Base-by-base conservation (phyloP, 1,140 invertebrate genomes). In the Cydia pomonella region DNA sequence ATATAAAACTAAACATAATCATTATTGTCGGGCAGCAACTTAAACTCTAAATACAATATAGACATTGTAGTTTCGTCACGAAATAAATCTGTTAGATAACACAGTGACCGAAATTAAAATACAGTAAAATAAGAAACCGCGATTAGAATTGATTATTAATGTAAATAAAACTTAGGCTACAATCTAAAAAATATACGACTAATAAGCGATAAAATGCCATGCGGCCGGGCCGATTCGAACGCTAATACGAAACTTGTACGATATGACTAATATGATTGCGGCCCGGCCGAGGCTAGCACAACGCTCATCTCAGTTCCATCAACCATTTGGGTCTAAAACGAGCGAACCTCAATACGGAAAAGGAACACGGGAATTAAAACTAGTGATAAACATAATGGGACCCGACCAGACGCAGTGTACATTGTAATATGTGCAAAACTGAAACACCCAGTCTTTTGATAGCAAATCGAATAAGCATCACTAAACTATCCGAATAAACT, bases 1-100 rank as follows among this genome's bases (percentile, higher is more conserved):
- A 76, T 59, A 76, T 80, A 84, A 74, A 84, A 81, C 80, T 84
- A 82, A 89, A 87, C 72, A 78, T 79, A 81, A 83, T 69, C 41
- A 84, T 90, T 84, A 90, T 87, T 88, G 84, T 90, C 87, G 83
- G 79, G 83, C 86, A 88, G 83, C 86, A 84, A 85, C 81, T 76
- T 82, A 81, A 83, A 76, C 82, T 83, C 83, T 84, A 84, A 76
- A 73, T 75, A 79, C 73, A 75, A 78, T 81, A 79, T 75, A 80
- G 79, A 84, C 73, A 80, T 80, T 80, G 82, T 83, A 81, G 78
- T 85, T 76, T 85, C 83, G 83, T 87, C 80, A 86, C 82, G 76
- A 83, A 84, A 84, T 79, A 82, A 76, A 79, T 74, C 77, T 47
- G 50, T 74, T 80, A 72, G 63, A 66, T 29, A 69, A 69, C 29